Evolutionary conservation across 2,797 vertebrate genomes (phyloP), one percentile per base, ranked within the genome.

Genomic region (Mus minutoides): DNA sequence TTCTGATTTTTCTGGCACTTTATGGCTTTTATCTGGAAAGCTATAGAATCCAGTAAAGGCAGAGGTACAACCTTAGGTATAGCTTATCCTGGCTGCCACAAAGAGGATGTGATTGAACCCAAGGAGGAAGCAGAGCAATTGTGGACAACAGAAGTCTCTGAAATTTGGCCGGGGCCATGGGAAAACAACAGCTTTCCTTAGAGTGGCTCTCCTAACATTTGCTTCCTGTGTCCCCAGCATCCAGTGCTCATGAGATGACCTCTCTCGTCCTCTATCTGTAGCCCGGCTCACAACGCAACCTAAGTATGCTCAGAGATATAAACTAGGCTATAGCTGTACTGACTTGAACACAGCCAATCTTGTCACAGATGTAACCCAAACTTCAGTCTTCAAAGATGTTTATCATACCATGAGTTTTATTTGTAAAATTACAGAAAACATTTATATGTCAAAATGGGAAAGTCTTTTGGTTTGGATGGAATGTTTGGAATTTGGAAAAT

Each of bases 401-500:
- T 92, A 85, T 86, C n/a, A 80, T 14, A 31, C 31, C 71, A 11
- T 34, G 14, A 84, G 43, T 86, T 94, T 94, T 90, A 96, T 73
- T 96, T n/a, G 64, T 3, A 90, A 88, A 97, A 75, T 82, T 69
- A 77, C 56, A 46, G 62, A 93, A 84, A 94, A 75, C 8, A 76
- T 21, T 76, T 67, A 58, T 62, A 31, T 62, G 40, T 78, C 71
- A 83, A 92, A 94, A 60, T 34, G 17, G 9, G 14, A 14, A 80
- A 71, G 10, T 0, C 1, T 90, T 13, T 96, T 83, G 90, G 11
- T 3, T 79, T 79, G 37, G n/a, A 56, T 84, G 90, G 52, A 78
- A 93, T 96, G 17, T 83, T 80, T 88, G 34, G 24, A 73, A 90
- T 89, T 34, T 60, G 89, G 92, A 93, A 91, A 96, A 86, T 64